Conservation (phyloP, 2,113 vertebrate genomes). For the Diadophis punctatus region DNA sequence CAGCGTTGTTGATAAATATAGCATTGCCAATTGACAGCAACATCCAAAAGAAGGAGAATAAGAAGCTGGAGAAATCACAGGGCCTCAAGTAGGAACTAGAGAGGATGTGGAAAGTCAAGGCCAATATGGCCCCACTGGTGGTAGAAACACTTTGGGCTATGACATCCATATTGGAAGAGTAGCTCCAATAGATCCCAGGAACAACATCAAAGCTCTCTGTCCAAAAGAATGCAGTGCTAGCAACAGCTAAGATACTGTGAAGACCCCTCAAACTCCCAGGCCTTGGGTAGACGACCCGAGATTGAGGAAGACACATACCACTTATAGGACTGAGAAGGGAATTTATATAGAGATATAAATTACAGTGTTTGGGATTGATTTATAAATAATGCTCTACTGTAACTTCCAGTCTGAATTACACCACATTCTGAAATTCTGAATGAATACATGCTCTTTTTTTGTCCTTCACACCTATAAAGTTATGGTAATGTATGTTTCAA, state of each 20-base stretch:
- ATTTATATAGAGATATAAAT: not conserved
- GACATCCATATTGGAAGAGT: not conserved
- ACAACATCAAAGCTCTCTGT: not conserved
- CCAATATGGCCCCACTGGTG: not conserved
- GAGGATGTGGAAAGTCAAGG: not conserved
- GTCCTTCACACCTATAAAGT: not conserved
- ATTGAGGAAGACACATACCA: not conserved
- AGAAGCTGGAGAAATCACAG: not conserved
- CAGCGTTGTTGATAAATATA: not conserved
- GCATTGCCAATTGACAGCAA: not conserved
- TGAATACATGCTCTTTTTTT: not conserved
- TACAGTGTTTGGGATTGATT: not conserved
- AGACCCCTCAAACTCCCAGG: not conserved
- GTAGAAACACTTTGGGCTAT: not conserved
- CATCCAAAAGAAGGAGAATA: not conserved
- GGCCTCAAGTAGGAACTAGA: not conserved
- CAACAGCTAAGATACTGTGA: not conserved
- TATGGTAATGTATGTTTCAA: not conserved
- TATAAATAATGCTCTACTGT: not conserved
- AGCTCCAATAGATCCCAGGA: not conserved
- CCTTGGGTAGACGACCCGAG: not conserved
- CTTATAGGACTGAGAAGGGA: not conserved
- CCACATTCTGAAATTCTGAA: not conserved
- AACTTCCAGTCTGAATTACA: not conserved
- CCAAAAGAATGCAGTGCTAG: not conserved